These are phyloP conservation scores for Pelvicachromis taeniatus DNA, from an alignment of 2,113 vertebrate genomes.

Conservation along the genomic window DNA sequence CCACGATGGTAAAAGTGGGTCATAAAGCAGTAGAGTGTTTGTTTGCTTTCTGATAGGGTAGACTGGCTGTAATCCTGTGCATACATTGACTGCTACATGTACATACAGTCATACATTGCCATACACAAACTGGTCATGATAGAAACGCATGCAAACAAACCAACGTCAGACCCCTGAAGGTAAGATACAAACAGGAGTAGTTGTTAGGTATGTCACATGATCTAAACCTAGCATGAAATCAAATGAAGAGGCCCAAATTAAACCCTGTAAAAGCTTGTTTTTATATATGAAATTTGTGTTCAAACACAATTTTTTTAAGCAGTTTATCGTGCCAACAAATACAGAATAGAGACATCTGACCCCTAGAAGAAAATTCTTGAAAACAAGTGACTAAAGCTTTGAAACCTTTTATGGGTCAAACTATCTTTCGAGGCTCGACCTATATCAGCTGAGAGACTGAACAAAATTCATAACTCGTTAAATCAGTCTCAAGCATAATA, in stretches of 20 bases:
- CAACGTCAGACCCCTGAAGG: not conserved
- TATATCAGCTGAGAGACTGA: not conserved
- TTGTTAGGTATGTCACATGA: not conserved
- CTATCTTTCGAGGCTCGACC: not conserved
- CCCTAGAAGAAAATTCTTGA: not conserved
- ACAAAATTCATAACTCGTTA: not conserved
- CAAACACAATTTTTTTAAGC: not conserved
- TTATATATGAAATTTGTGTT: not conserved
- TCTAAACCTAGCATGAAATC: not conserved
- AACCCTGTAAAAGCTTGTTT: not conserved
- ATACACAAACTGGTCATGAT: not conserved
- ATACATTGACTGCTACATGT: constrained; percentile 33
- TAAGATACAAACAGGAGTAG: not conserved
- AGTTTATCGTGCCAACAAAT: not conserved
- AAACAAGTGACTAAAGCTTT: not conserved
- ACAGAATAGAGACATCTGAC: not conserved
- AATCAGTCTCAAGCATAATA: not conserved
- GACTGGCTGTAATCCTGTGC: constrained; percentile 22
- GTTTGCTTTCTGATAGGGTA: constrained; percentile 37
- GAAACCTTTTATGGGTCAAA: not conserved
- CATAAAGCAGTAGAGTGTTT: not conserved
- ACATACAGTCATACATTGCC: not conserved
- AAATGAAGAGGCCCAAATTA: not conserved
- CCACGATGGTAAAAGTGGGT: not conserved
- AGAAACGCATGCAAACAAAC: not conserved